Percentiles rank a stretch among this genome's conserved stretches.
These are phyloP conservation scores for Opisthograptis luteolata DNA, from an alignment of 2,888 invertebrate genomes.

Conservation along the genomic window DNA sequence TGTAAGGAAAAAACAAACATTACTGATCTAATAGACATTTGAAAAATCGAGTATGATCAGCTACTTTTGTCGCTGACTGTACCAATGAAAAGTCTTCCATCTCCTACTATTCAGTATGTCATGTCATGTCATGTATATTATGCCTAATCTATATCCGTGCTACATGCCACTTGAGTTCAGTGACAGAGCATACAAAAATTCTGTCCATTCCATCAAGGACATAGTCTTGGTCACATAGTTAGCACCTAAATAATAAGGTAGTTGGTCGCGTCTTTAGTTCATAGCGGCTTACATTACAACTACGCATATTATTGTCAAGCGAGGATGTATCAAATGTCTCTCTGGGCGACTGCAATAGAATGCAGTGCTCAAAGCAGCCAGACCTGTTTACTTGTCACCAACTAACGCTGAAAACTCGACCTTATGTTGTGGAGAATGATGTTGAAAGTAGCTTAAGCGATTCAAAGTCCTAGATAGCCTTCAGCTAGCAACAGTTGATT, in stretches of 20 bases:
- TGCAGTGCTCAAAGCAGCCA: slow-evolving; percentile 74
- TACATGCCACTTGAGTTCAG: no score
- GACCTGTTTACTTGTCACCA: slow-evolving; percentile 69
- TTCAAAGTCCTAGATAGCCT: slow-evolving; percentile 58
- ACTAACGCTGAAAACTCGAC: slow-evolving; percentile 48
- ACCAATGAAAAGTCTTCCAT: no score
- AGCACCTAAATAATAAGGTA: neutral
- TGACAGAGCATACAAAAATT: no score
- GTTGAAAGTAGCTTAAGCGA: slow-evolving; percentile 38
- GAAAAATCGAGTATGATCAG: no score
- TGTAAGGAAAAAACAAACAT: no score
- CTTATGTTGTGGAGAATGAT: slow-evolving; percentile 42
- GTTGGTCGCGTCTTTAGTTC: slow-evolving; percentile 18
- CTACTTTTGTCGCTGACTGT: no score
- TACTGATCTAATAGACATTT: no score
- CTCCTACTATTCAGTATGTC: no score
- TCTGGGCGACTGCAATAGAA: slow-evolving; percentile 73
- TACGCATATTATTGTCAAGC: slow-evolving; percentile 66
- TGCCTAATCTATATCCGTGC: no score
- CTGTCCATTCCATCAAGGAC: no score
- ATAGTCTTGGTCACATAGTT: neutral
- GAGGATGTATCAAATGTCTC: slow-evolving; percentile 80
- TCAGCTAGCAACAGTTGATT: slow-evolving; percentile 75
- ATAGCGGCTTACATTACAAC: slow-evolving; percentile 48
- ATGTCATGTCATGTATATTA: no score